A percentile compares a stretch with the other conserved stretches of the same genome.
Evolutionary conservation across 2,888 invertebrate genomes (phyloP).

Genomic region (Amphipyra tragopoginis): DNA sequence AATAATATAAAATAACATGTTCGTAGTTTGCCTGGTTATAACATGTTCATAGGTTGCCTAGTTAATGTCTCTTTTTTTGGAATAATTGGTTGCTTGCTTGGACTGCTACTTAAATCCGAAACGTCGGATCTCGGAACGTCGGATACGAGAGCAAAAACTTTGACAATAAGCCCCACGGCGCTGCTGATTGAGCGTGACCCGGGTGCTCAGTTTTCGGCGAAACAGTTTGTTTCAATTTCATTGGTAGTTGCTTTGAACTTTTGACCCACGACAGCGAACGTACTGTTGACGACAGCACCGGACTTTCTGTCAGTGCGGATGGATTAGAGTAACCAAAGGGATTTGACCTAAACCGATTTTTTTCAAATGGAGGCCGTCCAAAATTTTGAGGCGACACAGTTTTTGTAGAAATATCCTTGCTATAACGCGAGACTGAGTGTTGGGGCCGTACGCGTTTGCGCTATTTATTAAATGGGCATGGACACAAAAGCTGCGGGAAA

Average conservation of each 20-base stretch:
- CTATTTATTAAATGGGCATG: neutral
- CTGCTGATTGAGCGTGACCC: neutral
- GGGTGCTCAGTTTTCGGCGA: neutral
- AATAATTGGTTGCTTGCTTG: neutral
- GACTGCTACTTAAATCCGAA: conserved; percentile 12
- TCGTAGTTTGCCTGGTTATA: too few relatives aligned
- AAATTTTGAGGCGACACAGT: neutral
- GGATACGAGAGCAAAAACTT: conserved; percentile 32
- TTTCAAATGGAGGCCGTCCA: neutral
- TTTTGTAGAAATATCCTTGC: neutral
- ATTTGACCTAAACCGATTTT: too few relatives aligned
- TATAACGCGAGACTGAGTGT: neutral
- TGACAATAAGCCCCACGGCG: conserved; percentile 23
- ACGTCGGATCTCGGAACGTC: conserved; percentile 27
- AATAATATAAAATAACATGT: too few relatives aligned
- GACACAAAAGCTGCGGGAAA: neutral
- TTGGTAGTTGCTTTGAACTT: neutral
- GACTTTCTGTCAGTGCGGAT: neutral
- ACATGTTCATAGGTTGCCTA: too few relatives aligned
- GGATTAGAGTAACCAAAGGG: neutral
- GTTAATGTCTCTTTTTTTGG: neutral
- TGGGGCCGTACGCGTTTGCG: neutral
- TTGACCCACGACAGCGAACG: conserved; percentile 1
- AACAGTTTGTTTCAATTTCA: too few relatives aligned
- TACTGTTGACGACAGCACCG: conserved; percentile 6